Percentiles rank a stretch among this genome's conserved stretches.
Evolutionary conservation across 1,140 invertebrate genomes (phyloP).

Genomic region (Batillaria attramentaria): DNA sequence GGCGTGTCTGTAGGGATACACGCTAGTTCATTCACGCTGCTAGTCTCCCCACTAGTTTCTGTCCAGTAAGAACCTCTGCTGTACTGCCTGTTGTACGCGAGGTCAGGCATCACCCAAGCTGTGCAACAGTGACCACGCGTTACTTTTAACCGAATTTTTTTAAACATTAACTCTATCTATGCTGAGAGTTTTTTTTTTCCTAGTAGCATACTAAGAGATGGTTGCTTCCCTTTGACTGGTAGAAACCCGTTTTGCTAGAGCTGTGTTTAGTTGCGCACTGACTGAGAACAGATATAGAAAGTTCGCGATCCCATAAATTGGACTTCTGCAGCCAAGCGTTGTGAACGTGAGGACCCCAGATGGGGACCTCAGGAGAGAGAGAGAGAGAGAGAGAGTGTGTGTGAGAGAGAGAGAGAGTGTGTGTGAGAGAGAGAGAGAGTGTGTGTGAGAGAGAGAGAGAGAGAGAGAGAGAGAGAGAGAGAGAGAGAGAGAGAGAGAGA

Average conservation of each 20-base stretch:
- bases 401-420: not conserved
- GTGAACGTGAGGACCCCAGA: no score
- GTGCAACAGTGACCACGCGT: not conserved
- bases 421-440: not conserved
- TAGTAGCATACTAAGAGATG: not conserved
- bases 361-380: no score
- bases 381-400: constrained; percentile 8
- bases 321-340: no score
- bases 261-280: not conserved
- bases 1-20: not conserved
- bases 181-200: not conserved
- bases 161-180: not conserved
- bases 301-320: no score
- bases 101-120: no score
- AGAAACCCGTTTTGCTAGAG: no score
- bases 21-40: not conserved
- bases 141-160: not conserved
- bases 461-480: not conserved
- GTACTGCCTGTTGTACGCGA: no score
- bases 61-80: no score
- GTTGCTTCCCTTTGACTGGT: not conserved
- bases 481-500: not conserved
- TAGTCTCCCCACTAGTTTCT: not conserved
- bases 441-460: not conserved
- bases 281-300: not conserved